phyloP scores from a whole-genome alignment of 2,888 invertebrate genomes.

The Ectobius pallidus region DNA sequence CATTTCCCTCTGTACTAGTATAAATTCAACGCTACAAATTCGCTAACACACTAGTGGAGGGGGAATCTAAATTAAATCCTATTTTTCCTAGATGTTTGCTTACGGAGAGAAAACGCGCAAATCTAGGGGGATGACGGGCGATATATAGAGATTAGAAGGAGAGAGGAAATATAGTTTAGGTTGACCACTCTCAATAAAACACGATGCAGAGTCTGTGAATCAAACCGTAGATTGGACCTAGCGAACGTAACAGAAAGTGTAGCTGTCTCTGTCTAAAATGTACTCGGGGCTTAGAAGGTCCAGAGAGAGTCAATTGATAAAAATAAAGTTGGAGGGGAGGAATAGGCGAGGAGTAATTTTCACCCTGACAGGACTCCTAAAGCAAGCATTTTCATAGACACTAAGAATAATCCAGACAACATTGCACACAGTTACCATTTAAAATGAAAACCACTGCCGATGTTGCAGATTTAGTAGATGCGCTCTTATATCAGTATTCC shows the following conservation, averaged over 20 bases:
- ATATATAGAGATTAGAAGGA: not conserved
- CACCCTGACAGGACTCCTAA: not conserved
- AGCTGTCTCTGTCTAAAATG: not conserved
- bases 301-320: not conserved
- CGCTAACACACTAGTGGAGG: no score
- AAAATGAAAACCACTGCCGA: not conserved
- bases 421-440: not conserved
- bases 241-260: not conserved
- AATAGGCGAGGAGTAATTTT: not conserved
- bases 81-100: not conserved
- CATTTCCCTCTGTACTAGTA: no score
- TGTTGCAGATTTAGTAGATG: no score
- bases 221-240: not conserved
- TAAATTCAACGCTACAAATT: no score
- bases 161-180: not conserved
- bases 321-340: not conserved
- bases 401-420: not conserved
- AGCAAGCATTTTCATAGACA: not conserved
- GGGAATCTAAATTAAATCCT: not conserved
- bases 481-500: no score
- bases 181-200: not conserved
- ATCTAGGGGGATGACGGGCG: not conserved
- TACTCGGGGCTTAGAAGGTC: not conserved
- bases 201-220: not conserved
- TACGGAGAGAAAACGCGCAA: not conserved